A percentile compares a stretch with the other conserved stretches of the same genome.
Evolutionary conservation across 2,888 invertebrate genomes (phyloP).

Genomic region (Troides oblongomaculatus): DNA sequence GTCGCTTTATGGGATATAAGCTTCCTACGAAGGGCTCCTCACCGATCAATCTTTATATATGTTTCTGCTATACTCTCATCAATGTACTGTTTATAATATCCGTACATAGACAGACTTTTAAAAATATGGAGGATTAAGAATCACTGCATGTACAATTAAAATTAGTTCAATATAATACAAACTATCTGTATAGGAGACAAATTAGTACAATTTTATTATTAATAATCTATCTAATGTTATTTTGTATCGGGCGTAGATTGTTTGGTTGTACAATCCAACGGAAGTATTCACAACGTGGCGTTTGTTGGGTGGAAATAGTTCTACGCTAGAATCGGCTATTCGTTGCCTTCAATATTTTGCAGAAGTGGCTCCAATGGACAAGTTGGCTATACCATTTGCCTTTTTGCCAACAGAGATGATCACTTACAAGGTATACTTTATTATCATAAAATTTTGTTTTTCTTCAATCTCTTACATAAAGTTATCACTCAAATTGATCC

Average conservation of each 20-base stretch:
- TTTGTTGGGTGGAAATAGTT: slow-evolving; percentile 57
- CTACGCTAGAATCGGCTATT: slow-evolving; percentile 50
- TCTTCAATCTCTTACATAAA: not conserved
- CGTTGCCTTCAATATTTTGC: slow-evolving; percentile 70
- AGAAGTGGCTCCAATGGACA: slow-evolving; percentile 68
- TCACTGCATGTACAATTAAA: no score
- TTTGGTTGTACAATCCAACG: slow-evolving; percentile 72
- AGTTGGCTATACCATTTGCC: slow-evolving; percentile 68
- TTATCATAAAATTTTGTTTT: not conserved
- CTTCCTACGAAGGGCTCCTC: no score
- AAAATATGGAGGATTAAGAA: no score
- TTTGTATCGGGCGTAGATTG: slow-evolving; percentile 39
- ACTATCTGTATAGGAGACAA: no score
- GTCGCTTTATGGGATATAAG: no score
- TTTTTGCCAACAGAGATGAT: slow-evolving; percentile 75
- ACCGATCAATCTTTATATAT: no score
- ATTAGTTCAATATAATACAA: no score
- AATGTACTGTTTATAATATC: no score
- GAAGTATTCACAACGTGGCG: slow-evolving; percentile 73
- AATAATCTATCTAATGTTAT: not conserved
- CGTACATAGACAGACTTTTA: no score
- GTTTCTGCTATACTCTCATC: no score
- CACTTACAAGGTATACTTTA: slow-evolving; percentile 62
- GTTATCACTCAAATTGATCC: not conserved
- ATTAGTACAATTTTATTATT: no score